A percentile compares a stretch with the other conserved stretches of the same genome.
Conservation (phyloP, 2,797 vertebrate genomes). For the Chromobotia macracanthus region DNA sequence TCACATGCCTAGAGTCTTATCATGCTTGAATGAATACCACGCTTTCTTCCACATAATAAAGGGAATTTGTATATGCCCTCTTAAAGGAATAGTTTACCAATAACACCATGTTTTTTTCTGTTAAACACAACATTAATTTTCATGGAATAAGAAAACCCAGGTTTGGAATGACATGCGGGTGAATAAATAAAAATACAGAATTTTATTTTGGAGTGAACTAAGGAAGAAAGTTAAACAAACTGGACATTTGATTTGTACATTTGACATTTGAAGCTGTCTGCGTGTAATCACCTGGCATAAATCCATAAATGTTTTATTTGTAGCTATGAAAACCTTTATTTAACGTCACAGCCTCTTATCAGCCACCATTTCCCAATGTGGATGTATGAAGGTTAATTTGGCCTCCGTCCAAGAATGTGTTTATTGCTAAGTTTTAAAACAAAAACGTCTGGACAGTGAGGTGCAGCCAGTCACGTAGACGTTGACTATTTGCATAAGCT, state of each 20-base stretch:
- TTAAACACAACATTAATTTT: no score
- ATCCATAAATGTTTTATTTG: background rate
- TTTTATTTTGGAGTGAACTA: background rate
- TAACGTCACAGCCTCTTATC: constrained; percentile 14
- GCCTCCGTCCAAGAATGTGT: constrained; percentile 58
- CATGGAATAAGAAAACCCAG: no score
- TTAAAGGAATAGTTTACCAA: no score
- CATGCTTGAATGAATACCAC: background rate
- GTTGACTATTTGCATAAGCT: constrained; percentile 13
- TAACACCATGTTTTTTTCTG: no score
- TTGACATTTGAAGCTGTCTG: background rate
- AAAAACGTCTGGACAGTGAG: constrained; percentile 41
- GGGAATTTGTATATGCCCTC: no score
- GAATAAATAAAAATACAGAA: background rate
- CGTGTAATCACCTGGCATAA: background rate
- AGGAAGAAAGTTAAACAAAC: background rate
- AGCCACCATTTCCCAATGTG: constrained; percentile 38
- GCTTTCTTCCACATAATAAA: no score
- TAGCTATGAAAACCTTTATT: background rate
- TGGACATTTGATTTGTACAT: background rate
- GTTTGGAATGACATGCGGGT: no score
- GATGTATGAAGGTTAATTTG: constrained; percentile 56
- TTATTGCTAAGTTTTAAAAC: constrained; percentile 57
- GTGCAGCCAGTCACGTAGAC: constrained; percentile 71
- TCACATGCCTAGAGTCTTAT: background rate